These are phyloP conservation scores for Eupithecia tripunctaria DNA, from an alignment of 2,888 invertebrate species.

Conservation along the genomic window DNA sequence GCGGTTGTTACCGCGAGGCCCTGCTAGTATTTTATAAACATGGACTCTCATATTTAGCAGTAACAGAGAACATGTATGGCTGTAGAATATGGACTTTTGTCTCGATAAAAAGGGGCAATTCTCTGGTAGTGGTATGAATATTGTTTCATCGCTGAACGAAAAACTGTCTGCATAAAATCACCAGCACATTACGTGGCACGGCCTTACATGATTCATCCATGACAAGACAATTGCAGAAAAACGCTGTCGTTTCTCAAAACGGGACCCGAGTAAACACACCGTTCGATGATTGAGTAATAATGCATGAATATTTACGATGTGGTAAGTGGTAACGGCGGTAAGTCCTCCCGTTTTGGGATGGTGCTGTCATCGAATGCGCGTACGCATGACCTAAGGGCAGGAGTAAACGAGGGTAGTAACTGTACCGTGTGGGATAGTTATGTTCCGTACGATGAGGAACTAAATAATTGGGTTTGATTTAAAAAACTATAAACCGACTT, in stretches of 20 bases:
- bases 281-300: constrained; percentile 81
- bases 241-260: constrained; percentile 50
- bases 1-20: too few relatives aligned
- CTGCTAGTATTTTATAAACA: not conserved
- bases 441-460: not conserved
- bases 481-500: too few relatives aligned
- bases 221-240: constrained; percentile 74
- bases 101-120: not conserved
- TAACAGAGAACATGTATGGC: not conserved
- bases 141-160: not conserved
- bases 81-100: not conserved
- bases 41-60: not conserved
- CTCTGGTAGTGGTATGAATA: not conserved
- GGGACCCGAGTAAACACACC: constrained; percentile 63
- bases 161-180: constrained; percentile 9
- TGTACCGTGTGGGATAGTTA: not conserved
- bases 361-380: not conserved
- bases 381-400: not conserved
- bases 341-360: constrained; percentile 71
- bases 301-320: constrained; percentile 82
- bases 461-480: not conserved
- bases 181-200: constrained; percentile 23
- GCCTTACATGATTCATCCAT: constrained; percentile 47
- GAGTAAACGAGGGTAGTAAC: not conserved
- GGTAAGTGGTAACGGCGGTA: constrained; percentile 50